These are phyloP conservation scores for Mycteria americana DNA, from an alignment of 2,797 vertebrate genomes.

Conservation along the genomic window DNA sequence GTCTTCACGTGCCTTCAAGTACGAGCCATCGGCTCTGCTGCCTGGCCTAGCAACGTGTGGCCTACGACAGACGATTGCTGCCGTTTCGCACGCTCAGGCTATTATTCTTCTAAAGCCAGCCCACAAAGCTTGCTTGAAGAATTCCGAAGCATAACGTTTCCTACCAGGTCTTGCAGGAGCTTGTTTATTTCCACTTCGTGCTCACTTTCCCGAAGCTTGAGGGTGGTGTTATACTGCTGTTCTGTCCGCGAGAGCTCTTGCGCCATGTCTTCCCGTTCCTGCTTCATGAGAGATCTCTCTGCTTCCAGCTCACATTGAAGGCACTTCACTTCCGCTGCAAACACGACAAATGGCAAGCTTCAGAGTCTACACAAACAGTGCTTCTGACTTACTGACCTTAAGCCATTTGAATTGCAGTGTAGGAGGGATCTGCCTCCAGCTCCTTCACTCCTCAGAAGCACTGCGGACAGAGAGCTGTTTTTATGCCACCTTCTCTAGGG, in stretches of 20 bases:
- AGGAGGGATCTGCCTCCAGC: background rate
- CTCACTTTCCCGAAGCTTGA: slow-evolving; percentile 27
- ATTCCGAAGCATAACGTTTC: background rate
- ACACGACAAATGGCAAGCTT: background rate
- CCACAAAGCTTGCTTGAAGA: background rate
- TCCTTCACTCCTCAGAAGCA: background rate
- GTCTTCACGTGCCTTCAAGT: background rate
- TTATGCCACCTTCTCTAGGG: background rate
- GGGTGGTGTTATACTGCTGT: slow-evolving; percentile 17
- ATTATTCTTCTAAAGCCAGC: background rate
- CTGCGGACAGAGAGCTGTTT: background rate
- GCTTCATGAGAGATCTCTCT: slow-evolving; percentile 54
- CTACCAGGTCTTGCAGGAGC: slow-evolving; percentile 68
- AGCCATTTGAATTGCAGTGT: background rate
- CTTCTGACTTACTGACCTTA: background rate
- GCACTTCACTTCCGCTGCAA: slow-evolving; percentile 82
- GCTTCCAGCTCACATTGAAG: slow-evolving; percentile 78
- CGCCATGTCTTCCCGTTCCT: slow-evolving; percentile 56
- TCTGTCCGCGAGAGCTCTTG: slow-evolving; percentile 58
- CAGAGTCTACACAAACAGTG: background rate
- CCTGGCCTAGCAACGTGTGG: background rate
- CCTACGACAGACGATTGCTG: background rate
- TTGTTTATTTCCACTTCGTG: slow-evolving; percentile 64
- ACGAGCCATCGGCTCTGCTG: background rate
- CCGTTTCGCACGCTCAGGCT: background rate